Base-by-base conservation (phyloP, 2,888 invertebrate species). In the Entomobrya proxima region DNA sequence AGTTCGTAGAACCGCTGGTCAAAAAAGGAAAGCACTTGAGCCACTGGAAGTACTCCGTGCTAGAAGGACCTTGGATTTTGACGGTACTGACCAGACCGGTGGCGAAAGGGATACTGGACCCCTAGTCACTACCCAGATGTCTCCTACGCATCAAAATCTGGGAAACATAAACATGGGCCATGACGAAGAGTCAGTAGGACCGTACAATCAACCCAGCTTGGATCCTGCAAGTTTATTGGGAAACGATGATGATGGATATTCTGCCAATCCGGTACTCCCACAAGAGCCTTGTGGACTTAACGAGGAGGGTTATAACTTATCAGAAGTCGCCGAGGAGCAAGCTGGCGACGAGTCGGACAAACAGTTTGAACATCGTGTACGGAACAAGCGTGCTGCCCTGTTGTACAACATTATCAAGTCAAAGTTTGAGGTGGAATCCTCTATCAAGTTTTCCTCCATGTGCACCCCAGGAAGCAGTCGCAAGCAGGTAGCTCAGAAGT, bases 401-500 rank as follows among this genome's bases (percentile, higher is more conserved):
- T 95, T 98, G 93, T 97, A 96, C 92, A 94, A 95, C 27, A 94
- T 94, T 87, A 96, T 97, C 91, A 94, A 95, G 91, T 94, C 94
- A 87, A 95, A 95, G 91, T 93, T 97, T 77, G 93, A 94, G 47
- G 93, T 91, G 50, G 91, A 94, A 88, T 94, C 94, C 77, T 94
- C 95, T 86, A 94, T 94, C 90, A 85, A 86, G 13, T 93, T 97
- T 75, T 94, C 98, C 91, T 93, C 94, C n/a, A 97, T 97, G 90
- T 94, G 98, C 93, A 95, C 96, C 44, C 92, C 93, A 64, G 93
- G 94, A 89, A 96, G 96, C 91, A 95, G 94, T 90, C 94, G 97
- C 91, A 98, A 98, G 93, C 97, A 98, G 95, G 98, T 97, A 88
- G 98, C 99, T 76, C 98, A 99, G 92, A 99, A 98, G 91, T 99